Percentiles rank a stretch among this genome's conserved stretches.
phyloP scores from a whole-genome alignment of 92 coral and sea anemone genomes.

The Paramuricea clavata region DNA sequence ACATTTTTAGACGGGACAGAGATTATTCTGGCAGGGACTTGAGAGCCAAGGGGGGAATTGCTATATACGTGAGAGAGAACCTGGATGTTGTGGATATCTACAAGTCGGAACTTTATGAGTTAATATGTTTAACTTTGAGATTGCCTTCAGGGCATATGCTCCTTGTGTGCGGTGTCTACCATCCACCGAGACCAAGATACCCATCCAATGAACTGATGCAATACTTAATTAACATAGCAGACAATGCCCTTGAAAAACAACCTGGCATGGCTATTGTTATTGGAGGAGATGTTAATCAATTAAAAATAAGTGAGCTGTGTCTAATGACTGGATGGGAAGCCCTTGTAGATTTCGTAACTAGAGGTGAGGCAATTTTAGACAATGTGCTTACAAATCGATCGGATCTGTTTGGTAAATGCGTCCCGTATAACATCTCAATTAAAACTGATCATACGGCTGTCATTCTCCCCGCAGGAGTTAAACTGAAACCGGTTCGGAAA shows the following conservation, averaged over 20 bases:
- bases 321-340: slow-evolving; percentile 60
- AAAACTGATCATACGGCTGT: slow-evolving; percentile 58
- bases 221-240: slow-evolving; percentile 20
- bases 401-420: slow-evolving; percentile 62
- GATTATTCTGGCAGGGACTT: slow-evolving; percentile 35
- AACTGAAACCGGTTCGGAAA: slow-evolving; percentile 68
- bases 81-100: neutral
- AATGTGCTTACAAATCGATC: slow-evolving; percentile 54
- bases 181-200: slow-evolving; percentile 35
- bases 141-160: slow-evolving; percentile 2
- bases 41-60: slow-evolving; percentile 18
- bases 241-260: slow-evolving; percentile 33
- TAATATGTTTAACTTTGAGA: neutral
- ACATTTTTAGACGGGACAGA: slow-evolving; percentile 38
- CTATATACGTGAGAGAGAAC: slow-evolving; percentile 6
- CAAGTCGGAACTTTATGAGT: slow-evolving; percentile 7
- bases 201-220: neutral
- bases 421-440: slow-evolving; percentile 51
- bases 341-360: slow-evolving; percentile 71
- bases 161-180: neutral
- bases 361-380: slow-evolving; percentile 57
- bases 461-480: slow-evolving; percentile 61
- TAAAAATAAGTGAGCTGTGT: too few relatives aligned
- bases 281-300: slow-evolving; percentile 39
- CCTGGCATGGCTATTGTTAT: slow-evolving; percentile 27